Conservation (phyloP, 2,888 invertebrate genomes). For the Chironomus tentans region DNA sequence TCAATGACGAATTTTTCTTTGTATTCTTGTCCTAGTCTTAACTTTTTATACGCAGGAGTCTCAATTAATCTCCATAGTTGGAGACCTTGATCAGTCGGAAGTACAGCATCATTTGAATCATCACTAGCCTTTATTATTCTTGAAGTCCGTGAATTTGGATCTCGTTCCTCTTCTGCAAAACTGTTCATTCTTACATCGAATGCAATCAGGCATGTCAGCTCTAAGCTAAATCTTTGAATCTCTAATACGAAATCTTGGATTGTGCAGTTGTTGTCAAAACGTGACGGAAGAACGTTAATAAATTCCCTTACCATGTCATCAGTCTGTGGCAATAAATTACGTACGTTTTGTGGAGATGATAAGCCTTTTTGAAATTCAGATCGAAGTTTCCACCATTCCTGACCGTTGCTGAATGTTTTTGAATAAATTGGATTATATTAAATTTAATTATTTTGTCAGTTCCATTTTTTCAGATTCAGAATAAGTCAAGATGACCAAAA, state of each 20-base stretch:
- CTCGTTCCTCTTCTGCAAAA: slow-evolving; percentile 53
- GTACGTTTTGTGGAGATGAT: slow-evolving; percentile 61
- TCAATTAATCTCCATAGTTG: slow-evolving; percentile 57
- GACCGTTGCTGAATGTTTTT: slow-evolving; percentile 56
- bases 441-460: background rate
- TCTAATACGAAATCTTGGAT: slow-evolving; percentile 45
- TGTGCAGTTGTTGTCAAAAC: slow-evolving; percentile 36
- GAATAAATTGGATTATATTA: background rate
- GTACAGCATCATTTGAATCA: slow-evolving; percentile 50
- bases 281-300: slow-evolving; percentile 41
- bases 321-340: slow-evolving; percentile 53
- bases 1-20: slow-evolving; percentile 67
- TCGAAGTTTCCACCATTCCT: slow-evolving; percentile 71
- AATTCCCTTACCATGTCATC: slow-evolving; percentile 60
- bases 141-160: slow-evolving; percentile 52
- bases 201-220: slow-evolving; percentile 63
- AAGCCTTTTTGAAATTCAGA: slow-evolving; percentile 71
- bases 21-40: slow-evolving; percentile 57
- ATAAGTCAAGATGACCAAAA: too few species aligned
- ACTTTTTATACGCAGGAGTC: slow-evolving; percentile 61
- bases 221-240: slow-evolving; percentile 64
- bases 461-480: too few species aligned
- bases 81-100: slow-evolving; percentile 41
- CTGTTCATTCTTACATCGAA: slow-evolving; percentile 61
- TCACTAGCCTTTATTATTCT: slow-evolving; percentile 63